Percentiles rank a stretch among this genome's conserved stretches.
These are phyloP conservation scores for Theocolax elegans DNA, from an alignment of 1,140 invertebrate genomes.

Conservation along the genomic window DNA sequence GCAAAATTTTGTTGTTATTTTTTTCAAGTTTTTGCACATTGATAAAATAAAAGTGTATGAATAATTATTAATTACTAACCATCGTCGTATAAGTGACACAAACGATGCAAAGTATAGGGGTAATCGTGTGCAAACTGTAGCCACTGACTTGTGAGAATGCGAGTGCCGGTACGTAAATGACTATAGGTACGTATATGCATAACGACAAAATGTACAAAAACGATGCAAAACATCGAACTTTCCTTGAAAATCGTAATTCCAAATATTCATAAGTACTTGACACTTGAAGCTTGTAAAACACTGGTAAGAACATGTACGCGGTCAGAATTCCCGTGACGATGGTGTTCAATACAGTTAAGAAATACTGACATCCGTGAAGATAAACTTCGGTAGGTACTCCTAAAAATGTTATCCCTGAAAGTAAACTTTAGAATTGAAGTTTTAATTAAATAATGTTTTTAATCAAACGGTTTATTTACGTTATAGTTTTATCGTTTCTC, in stretches of 20 bases:
- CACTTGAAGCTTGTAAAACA: conserved; percentile 81
- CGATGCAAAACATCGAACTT: conserved; percentile 73
- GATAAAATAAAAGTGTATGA: not conserved
- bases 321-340: not conserved
- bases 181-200: conserved; percentile 69
- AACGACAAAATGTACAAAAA: conserved; percentile 73
- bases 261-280: conserved; percentile 86
- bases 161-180: conserved; percentile 73
- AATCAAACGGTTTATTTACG: too few relatives aligned
- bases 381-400: conserved; percentile 72
- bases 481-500: too few relatives aligned
- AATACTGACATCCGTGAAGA: conserved; percentile 76
- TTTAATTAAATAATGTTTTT: conserved; percentile 66
- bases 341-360: conserved; percentile 60
- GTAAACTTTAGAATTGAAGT: conserved; percentile 54
- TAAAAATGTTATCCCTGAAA: conserved; percentile 13
- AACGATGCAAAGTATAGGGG: conserved; percentile 75
- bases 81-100: conserved; percentile 86
- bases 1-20: too few relatives aligned
- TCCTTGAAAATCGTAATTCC: conserved; percentile 73
- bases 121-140: conserved; percentile 72
- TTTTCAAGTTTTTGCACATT: too few relatives aligned
- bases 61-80: conserved; percentile 62
- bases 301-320: conserved; percentile 45
- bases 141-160: conserved; percentile 76